Evolutionary conservation across 2,888 invertebrate genomes (phyloP), one percentile per base, ranked within the genome.

Genomic region (Drosophila sordidula): DNA sequence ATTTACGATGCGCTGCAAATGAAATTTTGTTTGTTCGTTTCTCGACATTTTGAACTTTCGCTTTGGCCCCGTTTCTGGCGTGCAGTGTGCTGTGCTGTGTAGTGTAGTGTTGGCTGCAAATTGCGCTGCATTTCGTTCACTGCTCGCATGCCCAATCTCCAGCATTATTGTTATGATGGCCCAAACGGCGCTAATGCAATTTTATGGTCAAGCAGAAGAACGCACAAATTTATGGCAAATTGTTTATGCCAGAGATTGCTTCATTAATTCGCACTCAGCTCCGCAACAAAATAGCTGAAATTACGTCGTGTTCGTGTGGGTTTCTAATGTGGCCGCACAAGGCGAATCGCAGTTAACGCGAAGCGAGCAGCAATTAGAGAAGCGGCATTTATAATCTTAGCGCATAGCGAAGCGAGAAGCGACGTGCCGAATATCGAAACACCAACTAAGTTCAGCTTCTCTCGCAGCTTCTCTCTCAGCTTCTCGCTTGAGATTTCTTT

Each of bases 1-100:
- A 85, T 89, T 85, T 89, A 87, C 89, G 86, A 82, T 87, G 77
- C 83, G 65, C 87, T 86, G 86, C 62, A 88, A 85, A 89, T 89
- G 89, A 79, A 85, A 88, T 85, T 85, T 88, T 86, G 86, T 81
- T 88, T 88, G 86, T 84, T 84, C 70, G 81, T 81, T 89, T 81
- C 70, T 70, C 82, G 81, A 83, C 84, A 71, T 59, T 83, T 70
- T 80, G 78, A 83, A 89, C 88, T 89, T 85, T 89, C 70, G 59
- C 72, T 78, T 67, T 82, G 80, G 66, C 73, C 72, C 78, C 77
- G 45, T 85, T 80, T 57, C 68, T 34, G 39, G 52, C 26, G 42
- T 22, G 9, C 55, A 56, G 18, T 41, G 57, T 57, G 22, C 6
- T 41, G 11, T 26, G 36, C 25, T 14, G 32, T 52, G 32, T 32